Percentiles rank a stretch among this genome's conserved stretches.
phyloP scores from a whole-genome alignment of 2,888 invertebrate genomes.

The Criorhina ranunculi region DNA sequence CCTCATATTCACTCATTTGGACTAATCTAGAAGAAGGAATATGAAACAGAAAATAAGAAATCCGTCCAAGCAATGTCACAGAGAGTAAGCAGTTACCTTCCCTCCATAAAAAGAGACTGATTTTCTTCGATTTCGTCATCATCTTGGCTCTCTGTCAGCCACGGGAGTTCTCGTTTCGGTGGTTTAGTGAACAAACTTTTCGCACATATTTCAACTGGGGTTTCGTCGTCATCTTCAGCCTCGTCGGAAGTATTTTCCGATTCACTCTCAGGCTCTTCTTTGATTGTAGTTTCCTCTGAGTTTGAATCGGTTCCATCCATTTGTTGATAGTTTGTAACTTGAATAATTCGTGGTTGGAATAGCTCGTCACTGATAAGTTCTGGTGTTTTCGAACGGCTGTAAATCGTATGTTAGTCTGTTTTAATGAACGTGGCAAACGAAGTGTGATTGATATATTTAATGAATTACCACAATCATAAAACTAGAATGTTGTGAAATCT shows the following conservation, averaged over 20 bases:
- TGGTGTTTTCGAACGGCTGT: conserved; percentile 25
- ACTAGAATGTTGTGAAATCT: too few species aligned
- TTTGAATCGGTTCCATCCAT: conserved; percentile 61
- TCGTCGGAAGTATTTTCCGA: conserved; percentile 32
- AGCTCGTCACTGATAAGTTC: conserved; percentile 63
- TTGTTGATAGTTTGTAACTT: conserved; percentile 83
- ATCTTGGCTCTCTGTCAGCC: conserved; percentile 81
- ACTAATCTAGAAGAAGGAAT: conserved; percentile 77
- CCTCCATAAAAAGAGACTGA: conserved; percentile 60
- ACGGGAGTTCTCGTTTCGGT: conserved; percentile 84
- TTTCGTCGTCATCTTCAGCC: conserved; percentile 48
- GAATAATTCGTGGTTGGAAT: conserved; percentile 82
- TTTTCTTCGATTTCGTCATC: conserved; percentile 57
- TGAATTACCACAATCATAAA: too few species aligned
- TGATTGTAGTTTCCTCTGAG: conserved; percentile 60
- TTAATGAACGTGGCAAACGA: background rate
- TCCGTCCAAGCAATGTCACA: too few species aligned
- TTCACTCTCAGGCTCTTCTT: conserved; percentile 66
- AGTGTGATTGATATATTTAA: background rate
- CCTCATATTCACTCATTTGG: conserved; percentile 82
- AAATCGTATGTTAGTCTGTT: background rate
- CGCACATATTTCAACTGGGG: conserved; percentile 78
- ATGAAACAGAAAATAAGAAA: too few species aligned
- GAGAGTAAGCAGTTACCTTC: conserved; percentile 69
- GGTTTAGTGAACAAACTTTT: conserved; percentile 83